These are phyloP conservation scores for Trinorchestia longiramus DNA, from an alignment of 1,140 invertebrate species.

Conservation along the genomic window DNA sequence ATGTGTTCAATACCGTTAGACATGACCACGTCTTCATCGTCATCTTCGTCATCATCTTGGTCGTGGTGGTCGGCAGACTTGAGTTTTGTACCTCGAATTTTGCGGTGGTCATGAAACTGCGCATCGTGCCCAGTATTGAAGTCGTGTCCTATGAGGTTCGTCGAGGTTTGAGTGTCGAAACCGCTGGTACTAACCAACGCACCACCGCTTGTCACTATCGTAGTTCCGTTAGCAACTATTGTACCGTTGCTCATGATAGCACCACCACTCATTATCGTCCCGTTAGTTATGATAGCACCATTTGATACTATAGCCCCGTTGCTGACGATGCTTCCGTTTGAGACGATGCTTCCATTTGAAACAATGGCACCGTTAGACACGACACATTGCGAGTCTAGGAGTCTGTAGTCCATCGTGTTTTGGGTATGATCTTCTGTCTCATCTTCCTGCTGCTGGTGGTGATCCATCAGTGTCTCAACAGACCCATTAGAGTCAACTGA, in stretches of 20 bases:
- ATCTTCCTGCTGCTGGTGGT: slow-evolving; percentile 17
- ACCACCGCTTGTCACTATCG: slow-evolving; percentile 6
- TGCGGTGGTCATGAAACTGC: slow-evolving; percentile 6
- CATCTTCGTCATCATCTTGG: slow-evolving; percentile 5
- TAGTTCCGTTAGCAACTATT: slow-evolving; percentile 3
- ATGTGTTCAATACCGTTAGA: slow-evolving; percentile 19
- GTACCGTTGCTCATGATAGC: slow-evolving; percentile 10
- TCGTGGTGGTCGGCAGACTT: background rate
- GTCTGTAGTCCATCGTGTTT: slow-evolving; percentile 43
- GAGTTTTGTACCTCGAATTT: background rate
- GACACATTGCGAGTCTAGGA: slow-evolving; percentile 10
- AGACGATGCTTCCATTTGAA: background rate
- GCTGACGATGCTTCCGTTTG: slow-evolving; percentile 12
- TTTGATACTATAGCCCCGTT: background rate
- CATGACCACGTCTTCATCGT: slow-evolving; percentile 21
- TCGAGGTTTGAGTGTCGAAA: background rate
- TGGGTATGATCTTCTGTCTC: background rate
- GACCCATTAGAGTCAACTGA: background rate
- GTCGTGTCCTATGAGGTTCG: background rate
- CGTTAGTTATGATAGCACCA: background rate
- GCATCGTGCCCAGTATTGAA: background rate
- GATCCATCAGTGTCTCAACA: background rate
- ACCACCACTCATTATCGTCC: background rate
- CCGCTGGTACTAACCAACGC: background rate
- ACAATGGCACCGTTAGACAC: slow-evolving; percentile 18